Evolutionary conservation across 2,113 vertebrate genomes (phyloP), one percentile per base, ranked within the genome.

Genomic region (Dinomys branickii): DNA sequence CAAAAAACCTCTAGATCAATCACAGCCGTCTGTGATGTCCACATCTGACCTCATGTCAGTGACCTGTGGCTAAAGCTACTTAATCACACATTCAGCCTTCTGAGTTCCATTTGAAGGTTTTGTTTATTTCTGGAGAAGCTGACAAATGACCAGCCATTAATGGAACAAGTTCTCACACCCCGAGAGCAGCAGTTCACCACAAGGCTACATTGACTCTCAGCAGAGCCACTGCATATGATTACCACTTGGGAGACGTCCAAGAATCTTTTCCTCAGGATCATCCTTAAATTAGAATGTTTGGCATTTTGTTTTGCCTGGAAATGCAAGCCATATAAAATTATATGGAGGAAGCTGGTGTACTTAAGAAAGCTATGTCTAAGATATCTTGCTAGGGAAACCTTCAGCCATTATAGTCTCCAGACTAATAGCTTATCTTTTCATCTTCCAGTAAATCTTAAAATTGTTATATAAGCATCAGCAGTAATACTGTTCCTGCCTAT

Each of bases 111-210:
- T 65, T 92, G 12, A 28, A 41, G 87, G 26, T 26, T 95, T 82
- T 58, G 20, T 91, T 96, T 71, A 71, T 13, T 85, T 80, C 0
- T 8, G 94, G 96, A 93, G 86, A 91, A 10, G 30, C 71, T 96
- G 30, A 52, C 38, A 85, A 50, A 96, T 91, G 75, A 50, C 6
- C 7, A 56, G 24, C 85, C 67, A 80, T 59, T 89, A 52, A 65
- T 71, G 14, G 84, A 33, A 85, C 4, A 38, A 16, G 22, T 0
- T 92, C 47, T 41, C 44, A 14, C 22, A 33, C 24, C 16, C n/a
- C 1, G 12, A 30, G 67, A 69, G 30, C 77, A 94, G 41, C 61
- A 92, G 2, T 88, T 95, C 73, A 83, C 7, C 4, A 58, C 44
- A 88, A 84, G 35, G n/a, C 73, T 88, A 14, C 24, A 33, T 2